These are phyloP conservation scores for Lingula anatina DNA, from an alignment of 2,888 invertebrate genomes.

Conservation along the genomic window DNA sequence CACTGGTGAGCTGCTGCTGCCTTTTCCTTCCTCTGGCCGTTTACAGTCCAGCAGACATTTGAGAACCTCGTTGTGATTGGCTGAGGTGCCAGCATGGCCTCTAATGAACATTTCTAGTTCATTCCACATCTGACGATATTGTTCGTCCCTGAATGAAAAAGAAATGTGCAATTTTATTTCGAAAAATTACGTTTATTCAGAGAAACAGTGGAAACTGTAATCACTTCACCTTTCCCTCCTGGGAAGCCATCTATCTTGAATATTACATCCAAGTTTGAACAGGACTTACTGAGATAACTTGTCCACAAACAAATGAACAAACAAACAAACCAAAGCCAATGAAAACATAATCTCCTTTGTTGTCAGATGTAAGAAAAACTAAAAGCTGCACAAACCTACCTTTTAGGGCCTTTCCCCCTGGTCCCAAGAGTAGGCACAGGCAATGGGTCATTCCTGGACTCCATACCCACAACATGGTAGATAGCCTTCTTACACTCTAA, in stretches of 20 bases:
- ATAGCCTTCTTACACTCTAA: conserved; percentile 81
- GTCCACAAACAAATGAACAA: too few relatives aligned
- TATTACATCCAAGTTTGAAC: too few relatives aligned
- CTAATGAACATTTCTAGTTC: conserved; percentile 81
- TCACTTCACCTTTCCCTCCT: too few relatives aligned
- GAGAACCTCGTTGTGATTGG: conserved; percentile 60
- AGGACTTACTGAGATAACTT: too few relatives aligned
- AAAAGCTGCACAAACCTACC: too few relatives aligned
- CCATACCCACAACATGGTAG: conserved; percentile 72
- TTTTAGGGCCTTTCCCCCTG: conserved; percentile 53
- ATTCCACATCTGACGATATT: conserved; percentile 83
- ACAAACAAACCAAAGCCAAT: too few relatives aligned
- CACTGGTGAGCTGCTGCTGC: conserved; percentile 2
- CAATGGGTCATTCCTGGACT: conserved; percentile 77
- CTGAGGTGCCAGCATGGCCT: conserved; percentile 67
- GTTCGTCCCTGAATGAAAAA: conserved; percentile 65
- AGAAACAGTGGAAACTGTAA: too few relatives aligned
- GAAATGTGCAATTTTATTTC: too few relatives aligned
- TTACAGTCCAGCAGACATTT: conserved; percentile 68
- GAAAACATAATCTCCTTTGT: too few relatives aligned
- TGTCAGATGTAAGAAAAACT: too few relatives aligned
- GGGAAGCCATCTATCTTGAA: too few relatives aligned
- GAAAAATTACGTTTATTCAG: too few relatives aligned
- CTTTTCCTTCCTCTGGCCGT: conserved; percentile 57
- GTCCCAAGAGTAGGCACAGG: conserved; percentile 58